Evolutionary conservation across 2,888 invertebrate species (phyloP).

Genomic region (Kryphioiulus occultus): DNA sequence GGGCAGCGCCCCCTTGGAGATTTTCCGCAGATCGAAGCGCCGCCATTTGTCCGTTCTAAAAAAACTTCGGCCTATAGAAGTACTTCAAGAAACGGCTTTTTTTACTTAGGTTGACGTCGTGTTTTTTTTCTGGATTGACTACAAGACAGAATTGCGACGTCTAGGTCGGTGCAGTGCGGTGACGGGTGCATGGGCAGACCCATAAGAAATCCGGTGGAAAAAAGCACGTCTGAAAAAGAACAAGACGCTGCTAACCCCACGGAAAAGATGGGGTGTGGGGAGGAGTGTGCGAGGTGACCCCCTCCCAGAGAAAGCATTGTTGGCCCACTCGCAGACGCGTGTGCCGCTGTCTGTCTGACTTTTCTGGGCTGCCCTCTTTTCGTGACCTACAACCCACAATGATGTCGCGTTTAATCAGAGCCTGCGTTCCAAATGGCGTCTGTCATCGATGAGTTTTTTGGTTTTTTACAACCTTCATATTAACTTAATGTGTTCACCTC

Average conservation of each 20-base stretch:
- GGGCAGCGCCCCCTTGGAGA: background rate
- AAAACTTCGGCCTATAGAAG: background rate
- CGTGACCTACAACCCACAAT: background rate
- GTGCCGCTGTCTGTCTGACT: constrained; percentile 26
- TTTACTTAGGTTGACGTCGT: background rate
- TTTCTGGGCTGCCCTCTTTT: constrained; percentile 14
- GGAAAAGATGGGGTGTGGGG: background rate
- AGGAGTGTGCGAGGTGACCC: background rate
- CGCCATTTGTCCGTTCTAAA: constrained; percentile 12
- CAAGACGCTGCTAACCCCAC: background rate
- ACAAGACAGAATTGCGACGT: background rate
- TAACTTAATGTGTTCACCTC: too few relatives aligned
- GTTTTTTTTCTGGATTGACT: constrained; percentile 4
- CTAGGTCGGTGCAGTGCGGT: background rate
- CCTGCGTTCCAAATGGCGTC: background rate
- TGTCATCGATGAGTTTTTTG: too few relatives aligned
- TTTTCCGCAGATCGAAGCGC: background rate
- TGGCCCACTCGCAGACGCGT: constrained; percentile 26
- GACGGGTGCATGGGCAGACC: background rate
- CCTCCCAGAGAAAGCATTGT: background rate
- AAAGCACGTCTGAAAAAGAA: background rate
- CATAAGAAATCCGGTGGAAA: background rate
- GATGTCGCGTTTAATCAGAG: constrained; percentile 12
- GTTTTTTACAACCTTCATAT: too few relatives aligned
- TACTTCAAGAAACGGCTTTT: background rate